Conservation (phyloP, 2,797 vertebrate genomes). For the Scyliorhinus canicula region DNA sequence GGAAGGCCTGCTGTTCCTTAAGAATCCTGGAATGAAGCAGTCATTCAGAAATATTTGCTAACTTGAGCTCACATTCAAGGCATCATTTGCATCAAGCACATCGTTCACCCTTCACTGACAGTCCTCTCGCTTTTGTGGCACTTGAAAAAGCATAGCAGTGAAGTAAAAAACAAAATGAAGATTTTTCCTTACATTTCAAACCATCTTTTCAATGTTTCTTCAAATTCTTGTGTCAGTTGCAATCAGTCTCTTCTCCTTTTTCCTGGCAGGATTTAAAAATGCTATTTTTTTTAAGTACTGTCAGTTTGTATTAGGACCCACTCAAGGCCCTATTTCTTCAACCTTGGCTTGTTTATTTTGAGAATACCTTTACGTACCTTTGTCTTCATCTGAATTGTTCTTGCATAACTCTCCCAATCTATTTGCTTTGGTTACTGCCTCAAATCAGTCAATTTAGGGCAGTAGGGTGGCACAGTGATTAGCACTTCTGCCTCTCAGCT, state of each 20-base stretch:
- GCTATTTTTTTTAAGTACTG: not conserved
- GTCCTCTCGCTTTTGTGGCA: not conserved
- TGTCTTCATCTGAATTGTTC: no score
- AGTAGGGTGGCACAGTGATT: no score
- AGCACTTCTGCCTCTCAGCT: no score
- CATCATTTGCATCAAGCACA: not conserved
- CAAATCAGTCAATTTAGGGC: no score
- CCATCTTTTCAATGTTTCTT: not conserved
- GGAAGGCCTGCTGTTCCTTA: not conserved
- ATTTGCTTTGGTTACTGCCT: no score
- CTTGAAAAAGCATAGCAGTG: not conserved
- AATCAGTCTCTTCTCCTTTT: not conserved
- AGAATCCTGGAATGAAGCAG: not conserved
- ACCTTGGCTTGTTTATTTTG: not conserved
- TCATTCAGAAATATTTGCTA: not conserved
- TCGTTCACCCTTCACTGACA: not conserved
- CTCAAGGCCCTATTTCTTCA: not conserved
- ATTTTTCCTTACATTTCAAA: not conserved
- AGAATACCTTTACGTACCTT: not conserved
- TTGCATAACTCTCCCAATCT: no score
- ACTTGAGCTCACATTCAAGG: not conserved
- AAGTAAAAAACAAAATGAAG: not conserved
- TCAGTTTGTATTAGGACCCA: not conserved
- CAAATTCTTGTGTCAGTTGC: not conserved
- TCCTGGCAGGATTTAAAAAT: not conserved